phyloP scores from a whole-genome alignment of 2,888 invertebrate genomes.

The Agelastica alni region DNA sequence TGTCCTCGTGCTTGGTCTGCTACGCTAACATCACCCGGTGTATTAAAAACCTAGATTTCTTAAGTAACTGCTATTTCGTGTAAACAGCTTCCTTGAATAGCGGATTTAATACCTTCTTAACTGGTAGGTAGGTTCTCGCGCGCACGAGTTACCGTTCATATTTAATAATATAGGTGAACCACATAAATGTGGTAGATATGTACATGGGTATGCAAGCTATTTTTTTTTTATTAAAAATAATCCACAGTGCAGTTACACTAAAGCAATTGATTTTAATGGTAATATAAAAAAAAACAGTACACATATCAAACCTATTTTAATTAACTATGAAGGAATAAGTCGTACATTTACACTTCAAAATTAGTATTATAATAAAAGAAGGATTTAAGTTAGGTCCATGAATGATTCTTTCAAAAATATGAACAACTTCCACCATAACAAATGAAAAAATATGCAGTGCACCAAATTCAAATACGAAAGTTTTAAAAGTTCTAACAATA shows the following conservation, averaged over 20 bases:
- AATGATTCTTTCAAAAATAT: too few species aligned
- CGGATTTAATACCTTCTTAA: slow-evolving; percentile 33
- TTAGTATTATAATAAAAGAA: too few species aligned
- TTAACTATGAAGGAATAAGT: too few species aligned
- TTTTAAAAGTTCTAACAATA: too few species aligned
- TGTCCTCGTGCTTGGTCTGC: not conserved
- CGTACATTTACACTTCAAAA: too few species aligned
- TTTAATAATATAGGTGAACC: slow-evolving; percentile 28
- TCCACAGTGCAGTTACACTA: not conserved
- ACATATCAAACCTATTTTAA: too few species aligned
- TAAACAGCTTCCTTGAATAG: slow-evolving; percentile 34
- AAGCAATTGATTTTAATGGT: too few species aligned
- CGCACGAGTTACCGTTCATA: slow-evolving; percentile 33
- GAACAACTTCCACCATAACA: too few species aligned
- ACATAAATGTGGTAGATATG: slow-evolving; percentile 14
- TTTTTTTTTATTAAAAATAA: not conserved
- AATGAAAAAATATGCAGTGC: too few species aligned
- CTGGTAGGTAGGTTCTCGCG: slow-evolving; percentile 19
- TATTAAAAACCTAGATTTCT: slow-evolving; percentile 13
- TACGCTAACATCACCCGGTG: slow-evolving; percentile 14
- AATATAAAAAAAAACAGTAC: too few species aligned
- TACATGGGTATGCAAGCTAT: slow-evolving; percentile 5
- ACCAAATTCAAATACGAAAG: too few species aligned
- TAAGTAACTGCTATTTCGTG: slow-evolving; percentile 33
- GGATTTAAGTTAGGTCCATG: too few species aligned